These are phyloP conservation scores for Pseudorectes ferrugineus DNA, from an alignment of 2,113 vertebrate genomes.

Conservation along the genomic window DNA sequence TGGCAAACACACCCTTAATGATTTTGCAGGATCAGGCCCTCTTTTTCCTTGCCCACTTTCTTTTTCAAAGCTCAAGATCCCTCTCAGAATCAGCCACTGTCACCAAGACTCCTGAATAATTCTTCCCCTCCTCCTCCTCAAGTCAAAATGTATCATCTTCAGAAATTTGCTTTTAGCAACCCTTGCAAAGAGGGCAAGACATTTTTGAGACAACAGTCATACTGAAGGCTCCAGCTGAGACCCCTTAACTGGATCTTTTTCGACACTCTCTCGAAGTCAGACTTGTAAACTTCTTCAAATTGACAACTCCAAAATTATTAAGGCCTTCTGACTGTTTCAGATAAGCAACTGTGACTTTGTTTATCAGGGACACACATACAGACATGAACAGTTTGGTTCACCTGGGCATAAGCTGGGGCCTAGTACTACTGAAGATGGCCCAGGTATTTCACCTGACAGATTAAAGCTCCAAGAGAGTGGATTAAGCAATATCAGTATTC, in stretches of 20 bases:
- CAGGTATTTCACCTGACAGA: neutral
- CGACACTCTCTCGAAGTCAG: neutral
- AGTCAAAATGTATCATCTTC: neutral
- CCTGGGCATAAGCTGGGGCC: accelerated
- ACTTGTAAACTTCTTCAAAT: neutral
- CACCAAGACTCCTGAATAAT: neutral
- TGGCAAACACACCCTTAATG: neutral
- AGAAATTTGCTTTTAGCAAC: neutral
- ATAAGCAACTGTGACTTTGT: neutral
- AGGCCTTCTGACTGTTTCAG: neutral
- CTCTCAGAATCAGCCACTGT: neutral
- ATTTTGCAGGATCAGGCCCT: neutral
- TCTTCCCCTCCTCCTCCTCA: neutral
- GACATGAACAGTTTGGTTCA: neutral
- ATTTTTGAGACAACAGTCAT: neutral
- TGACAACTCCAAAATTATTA: neutral
- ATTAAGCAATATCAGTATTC: neutral
- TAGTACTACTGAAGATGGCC: neutral
- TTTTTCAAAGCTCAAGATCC: neutral
- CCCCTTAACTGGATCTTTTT: neutral
- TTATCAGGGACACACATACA: neutral
- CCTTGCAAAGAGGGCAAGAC: neutral
- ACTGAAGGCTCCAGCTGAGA: neutral
- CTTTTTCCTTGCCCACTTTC: neutral
- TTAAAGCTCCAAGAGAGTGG: neutral